Conservation (phyloP, 2,113 vertebrate species). For the Tetrax tetrax region DNA sequence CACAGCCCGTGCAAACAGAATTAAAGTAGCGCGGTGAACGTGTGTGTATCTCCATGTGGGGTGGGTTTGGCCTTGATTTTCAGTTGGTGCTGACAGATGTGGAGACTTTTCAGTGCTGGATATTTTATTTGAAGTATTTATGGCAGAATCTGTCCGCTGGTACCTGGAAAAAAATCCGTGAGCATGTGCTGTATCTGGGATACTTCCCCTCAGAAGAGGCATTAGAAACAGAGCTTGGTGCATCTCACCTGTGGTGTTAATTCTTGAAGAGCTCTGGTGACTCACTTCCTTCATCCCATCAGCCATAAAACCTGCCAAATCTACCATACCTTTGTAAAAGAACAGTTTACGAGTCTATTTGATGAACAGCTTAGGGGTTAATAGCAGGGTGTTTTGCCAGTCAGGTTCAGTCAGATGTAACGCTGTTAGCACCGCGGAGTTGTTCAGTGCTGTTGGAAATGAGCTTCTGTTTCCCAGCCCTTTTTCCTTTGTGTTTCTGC, state of each 20-base stretch:
- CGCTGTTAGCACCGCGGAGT: neutral
- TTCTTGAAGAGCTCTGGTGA: neutral
- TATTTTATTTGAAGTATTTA: constrained; percentile 3
- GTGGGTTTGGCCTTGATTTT: neutral
- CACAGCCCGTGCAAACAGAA: neutral
- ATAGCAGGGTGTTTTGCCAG: constrained; percentile 8
- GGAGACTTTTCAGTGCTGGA: neutral
- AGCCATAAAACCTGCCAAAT: constrained; percentile 22
- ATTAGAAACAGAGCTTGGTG: neutral
- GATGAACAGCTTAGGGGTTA: constrained; percentile 42
- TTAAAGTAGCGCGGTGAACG: neutral
- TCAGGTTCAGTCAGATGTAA: constrained; percentile 27
- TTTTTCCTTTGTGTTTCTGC: constrained; percentile 54
- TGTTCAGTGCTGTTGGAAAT: constrained; percentile 36
- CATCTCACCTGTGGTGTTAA: neutral
- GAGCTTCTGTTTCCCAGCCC: constrained; percentile 19
- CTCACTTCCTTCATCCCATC: neutral
- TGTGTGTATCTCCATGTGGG: neutral
- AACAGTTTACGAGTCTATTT: neutral
- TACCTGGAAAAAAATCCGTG: neutral
- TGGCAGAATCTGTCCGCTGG: neutral
- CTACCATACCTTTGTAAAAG: neutral
- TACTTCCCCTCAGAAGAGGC: neutral
- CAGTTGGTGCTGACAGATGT: neutral
- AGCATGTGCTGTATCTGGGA: neutral